phyloP scores from a whole-genome alignment of 2,113 vertebrate species.

The Passer montanus region DNA sequence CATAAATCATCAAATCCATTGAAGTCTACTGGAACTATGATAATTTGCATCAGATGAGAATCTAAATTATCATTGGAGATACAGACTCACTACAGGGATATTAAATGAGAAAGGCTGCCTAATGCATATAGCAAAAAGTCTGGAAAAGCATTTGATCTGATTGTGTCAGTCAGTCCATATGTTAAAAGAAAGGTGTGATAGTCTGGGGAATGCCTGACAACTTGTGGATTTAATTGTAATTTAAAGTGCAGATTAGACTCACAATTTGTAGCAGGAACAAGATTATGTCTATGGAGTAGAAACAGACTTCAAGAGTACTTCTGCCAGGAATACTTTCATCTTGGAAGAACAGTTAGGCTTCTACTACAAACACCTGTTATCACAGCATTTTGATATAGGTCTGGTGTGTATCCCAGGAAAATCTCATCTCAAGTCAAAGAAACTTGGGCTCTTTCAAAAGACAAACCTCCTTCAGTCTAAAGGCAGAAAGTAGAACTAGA shows the following conservation, averaged over 20 bases:
- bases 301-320: not conserved
- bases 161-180: not conserved
- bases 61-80: not conserved
- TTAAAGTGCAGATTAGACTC: not conserved
- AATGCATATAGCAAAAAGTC: not conserved
- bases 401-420: not conserved
- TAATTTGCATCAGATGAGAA: slow-evolving; percentile 30
- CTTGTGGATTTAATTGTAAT: not conserved
- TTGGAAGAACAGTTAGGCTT: not conserved
- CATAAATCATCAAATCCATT: slow-evolving; percentile 20
- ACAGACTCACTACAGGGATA: not conserved
- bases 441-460: not conserved
- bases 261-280: not conserved
- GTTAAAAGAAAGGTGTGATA: not conserved
- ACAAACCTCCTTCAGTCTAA: not conserved
- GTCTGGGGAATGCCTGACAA: not conserved
- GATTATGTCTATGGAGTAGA: not conserved
- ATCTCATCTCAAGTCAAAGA: not conserved
- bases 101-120: not conserved
- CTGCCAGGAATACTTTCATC: not conserved
- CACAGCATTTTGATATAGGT: not conserved
- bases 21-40: not conserved
- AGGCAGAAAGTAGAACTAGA: not conserved
- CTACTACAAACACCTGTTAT: not conserved
- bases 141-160: not conserved